Conservation (phyloP, 2,888 invertebrate genomes). For the Acleris laterana region DNA sequence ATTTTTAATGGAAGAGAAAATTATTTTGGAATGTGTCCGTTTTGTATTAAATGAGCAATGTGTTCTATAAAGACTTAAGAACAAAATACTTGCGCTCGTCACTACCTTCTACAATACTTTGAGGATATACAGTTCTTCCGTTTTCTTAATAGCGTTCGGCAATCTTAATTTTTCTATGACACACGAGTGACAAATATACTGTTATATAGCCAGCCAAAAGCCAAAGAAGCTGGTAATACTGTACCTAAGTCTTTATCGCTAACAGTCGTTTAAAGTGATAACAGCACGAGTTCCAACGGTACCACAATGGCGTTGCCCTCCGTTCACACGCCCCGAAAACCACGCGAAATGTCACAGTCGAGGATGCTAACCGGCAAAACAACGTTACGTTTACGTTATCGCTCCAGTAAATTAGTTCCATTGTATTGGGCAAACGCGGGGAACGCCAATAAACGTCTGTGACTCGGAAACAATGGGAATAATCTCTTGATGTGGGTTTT, state of each 20-base stretch:
- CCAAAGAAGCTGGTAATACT: no score
- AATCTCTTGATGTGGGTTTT: conserved; percentile 21
- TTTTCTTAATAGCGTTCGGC: no score
- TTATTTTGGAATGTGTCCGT: no score
- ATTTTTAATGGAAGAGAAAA: no score
- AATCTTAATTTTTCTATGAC: no score
- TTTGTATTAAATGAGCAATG: no score
- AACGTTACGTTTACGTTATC: conserved; percentile 19
- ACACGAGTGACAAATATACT: no score
- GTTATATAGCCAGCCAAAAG: no score
- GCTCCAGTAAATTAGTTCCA: conserved; percentile 13
- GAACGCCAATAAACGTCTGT: conserved; percentile 27
- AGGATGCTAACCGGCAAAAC: conserved; percentile 11
- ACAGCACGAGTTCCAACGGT: conserved; percentile 13
- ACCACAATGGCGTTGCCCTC: not conserved
- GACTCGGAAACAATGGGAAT: conserved; percentile 30
- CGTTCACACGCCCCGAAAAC: conserved; percentile 27
- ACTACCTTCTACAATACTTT: not conserved
- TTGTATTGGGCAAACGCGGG: conserved; percentile 20
- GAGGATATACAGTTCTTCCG: no score
- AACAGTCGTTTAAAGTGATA: not conserved
- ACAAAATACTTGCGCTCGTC: no score
- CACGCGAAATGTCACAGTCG: conserved; percentile 26
- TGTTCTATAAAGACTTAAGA: no score
- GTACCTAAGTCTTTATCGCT: not conserved